Conservation (phyloP, 1,140 invertebrate genomes). For the Drosophila tristis region DNA sequence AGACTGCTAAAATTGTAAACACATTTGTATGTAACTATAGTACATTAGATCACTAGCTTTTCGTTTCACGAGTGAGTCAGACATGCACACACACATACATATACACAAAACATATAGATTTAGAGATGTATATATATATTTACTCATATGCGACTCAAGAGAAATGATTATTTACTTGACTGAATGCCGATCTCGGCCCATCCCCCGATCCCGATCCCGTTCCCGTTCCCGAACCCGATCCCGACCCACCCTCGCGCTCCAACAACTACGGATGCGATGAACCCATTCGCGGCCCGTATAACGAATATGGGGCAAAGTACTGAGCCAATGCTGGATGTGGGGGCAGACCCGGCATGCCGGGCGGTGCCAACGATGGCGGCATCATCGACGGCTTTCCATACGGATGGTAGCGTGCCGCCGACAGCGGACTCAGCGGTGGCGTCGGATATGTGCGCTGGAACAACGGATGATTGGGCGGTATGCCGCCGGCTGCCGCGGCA, state of each 20-base stretch:
- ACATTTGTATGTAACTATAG: constrained; percentile 79
- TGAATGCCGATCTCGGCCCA: constrained; percentile 41
- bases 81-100: constrained; percentile 2
- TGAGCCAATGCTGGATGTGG: constrained; percentile 89
- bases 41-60: constrained; percentile 83
- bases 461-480: constrained; percentile 88
- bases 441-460: constrained; percentile 93
- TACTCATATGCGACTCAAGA: constrained; percentile 32
- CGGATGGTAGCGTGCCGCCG: constrained; percentile 93
- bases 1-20: constrained; percentile 63
- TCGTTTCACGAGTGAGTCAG: constrained; percentile 77
- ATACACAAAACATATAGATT: neutral
- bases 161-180: constrained; percentile 62
- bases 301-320: constrained; percentile 93
- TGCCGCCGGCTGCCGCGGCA: constrained; percentile 84
- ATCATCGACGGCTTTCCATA: constrained; percentile 91
- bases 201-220: neutral
- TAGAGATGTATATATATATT: neutral
- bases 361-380: constrained; percentile 78
- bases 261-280: constrained; percentile 87
- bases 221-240: neutral
- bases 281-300: constrained; percentile 93
- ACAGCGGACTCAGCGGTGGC: constrained; percentile 92
- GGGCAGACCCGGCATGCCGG: constrained; percentile 86
- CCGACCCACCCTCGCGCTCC: constrained; percentile 1